A percentile compares a stretch with the other conserved stretches of the same genome.
phyloP scores from a whole-genome alignment of 2,113 vertebrate species.

The Blennius ocellaris region DNA sequence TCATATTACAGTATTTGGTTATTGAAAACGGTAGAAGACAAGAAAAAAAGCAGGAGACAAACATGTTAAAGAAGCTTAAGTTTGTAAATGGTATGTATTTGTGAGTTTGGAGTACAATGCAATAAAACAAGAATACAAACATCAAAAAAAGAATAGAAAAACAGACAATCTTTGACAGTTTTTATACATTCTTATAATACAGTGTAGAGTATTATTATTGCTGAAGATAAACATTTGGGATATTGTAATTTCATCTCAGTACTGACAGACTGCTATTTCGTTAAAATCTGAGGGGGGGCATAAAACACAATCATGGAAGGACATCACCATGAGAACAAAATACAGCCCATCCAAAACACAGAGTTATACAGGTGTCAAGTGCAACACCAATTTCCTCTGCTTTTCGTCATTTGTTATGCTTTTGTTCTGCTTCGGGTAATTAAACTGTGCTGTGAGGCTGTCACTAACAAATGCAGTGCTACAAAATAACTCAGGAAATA shows the following conservation, averaged over 20 bases:
- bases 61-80: conserved; percentile 20
- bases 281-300: conserved; percentile 33
- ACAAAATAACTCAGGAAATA: conserved; percentile 58
- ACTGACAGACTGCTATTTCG: conserved; percentile 20
- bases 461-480: conserved; percentile 51
- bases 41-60: conserved; percentile 7
- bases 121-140: conserved; percentile 56
- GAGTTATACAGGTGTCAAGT: conserved; percentile 21
- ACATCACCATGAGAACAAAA: conserved; percentile 42
- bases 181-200: conserved; percentile 80
- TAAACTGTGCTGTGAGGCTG: conserved; percentile 47
- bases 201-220: conserved; percentile 54
- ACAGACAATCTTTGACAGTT: conserved; percentile 36
- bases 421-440: conserved; percentile 51
- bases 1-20: too few relatives aligned
- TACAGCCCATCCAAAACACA: conserved; percentile 27
- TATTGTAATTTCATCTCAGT: conserved; percentile 7
- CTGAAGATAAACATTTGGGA: conserved; percentile 35
- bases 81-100: conserved; percentile 62
- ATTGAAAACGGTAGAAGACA: background rate
- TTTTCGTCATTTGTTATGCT: conserved; percentile 30
- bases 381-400: conserved; percentile 26
- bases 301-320: conserved; percentile 31
- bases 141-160: conserved; percentile 54
- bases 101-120: conserved; percentile 66